phyloP scores from a whole-genome alignment of 1,140 invertebrate species.

The Listronotus oregonensis region DNA sequence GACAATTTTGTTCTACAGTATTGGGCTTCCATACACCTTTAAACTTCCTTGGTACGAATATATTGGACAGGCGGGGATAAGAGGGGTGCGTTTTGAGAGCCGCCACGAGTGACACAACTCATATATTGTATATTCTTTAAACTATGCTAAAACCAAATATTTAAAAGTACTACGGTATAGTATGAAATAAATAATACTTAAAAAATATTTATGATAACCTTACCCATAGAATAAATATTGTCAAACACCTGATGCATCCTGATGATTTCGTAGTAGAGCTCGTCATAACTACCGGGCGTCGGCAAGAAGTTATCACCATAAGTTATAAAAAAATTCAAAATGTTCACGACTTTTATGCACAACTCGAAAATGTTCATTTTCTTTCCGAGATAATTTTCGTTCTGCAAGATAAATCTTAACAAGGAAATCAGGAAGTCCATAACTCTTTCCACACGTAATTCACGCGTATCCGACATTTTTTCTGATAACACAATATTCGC shows the following conservation, averaged over 20 bases:
- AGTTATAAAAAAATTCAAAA: slow-evolving; percentile 96
- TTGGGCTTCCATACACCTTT: no score
- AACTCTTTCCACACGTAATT: slow-evolving; percentile 93
- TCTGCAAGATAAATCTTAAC: slow-evolving; percentile 87
- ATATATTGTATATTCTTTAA: no score
- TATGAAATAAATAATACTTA: no score
- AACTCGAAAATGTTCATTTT: slow-evolving; percentile 93
- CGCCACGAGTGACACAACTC: no score
- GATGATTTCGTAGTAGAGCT: slow-evolving; percentile 97
- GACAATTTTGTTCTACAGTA: no score
- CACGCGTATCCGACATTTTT: slow-evolving; percentile 85
- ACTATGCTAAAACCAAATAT: no score
- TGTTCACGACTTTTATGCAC: slow-evolving; percentile 87
- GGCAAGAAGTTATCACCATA: slow-evolving; percentile 97
- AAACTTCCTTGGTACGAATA: no score
- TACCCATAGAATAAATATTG: slow-evolving; percentile 92
- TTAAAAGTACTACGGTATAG: no score
- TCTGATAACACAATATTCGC: slow-evolving; percentile 91
- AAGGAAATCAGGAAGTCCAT: slow-evolving; percentile 91
- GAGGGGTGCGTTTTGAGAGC: no score
- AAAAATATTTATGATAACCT: no score
- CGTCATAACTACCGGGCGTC: slow-evolving; percentile 94
- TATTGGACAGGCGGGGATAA: no score
- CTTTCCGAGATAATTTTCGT: slow-evolving; percentile 85
- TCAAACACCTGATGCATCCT: slow-evolving; percentile 94